Percentiles rank a stretch among this genome's conserved stretches.
phyloP scores from a whole-genome alignment of 2,113 vertebrate species.

The Pluvianellus socialis region DNA sequence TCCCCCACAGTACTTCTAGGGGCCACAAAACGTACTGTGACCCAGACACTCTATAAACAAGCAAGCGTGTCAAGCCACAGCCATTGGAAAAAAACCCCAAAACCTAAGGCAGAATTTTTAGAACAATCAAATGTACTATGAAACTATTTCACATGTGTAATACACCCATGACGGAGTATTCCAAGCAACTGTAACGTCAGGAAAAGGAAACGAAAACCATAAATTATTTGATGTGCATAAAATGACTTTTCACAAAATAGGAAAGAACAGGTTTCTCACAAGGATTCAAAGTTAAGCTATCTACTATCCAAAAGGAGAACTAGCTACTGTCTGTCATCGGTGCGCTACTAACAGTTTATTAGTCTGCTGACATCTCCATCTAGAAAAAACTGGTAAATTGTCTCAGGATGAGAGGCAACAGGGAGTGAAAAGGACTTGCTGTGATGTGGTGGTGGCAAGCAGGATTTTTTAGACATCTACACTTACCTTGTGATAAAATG shows the following conservation, averaged over 20 bases:
- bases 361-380: constrained; percentile 67
- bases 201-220: background rate
- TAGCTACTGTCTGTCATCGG: constrained; percentile 65
- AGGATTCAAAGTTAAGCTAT: constrained; percentile 43
- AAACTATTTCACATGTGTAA: rapidly evolving
- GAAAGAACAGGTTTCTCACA: background rate
- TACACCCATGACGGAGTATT: rapidly evolving
- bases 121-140: background rate
- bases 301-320: constrained; percentile 24
- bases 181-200: background rate
- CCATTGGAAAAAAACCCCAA: background rate
- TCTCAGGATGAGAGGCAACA: constrained; percentile 43
- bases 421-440: constrained; percentile 52
- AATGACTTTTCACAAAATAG: background rate
- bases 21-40: background rate
- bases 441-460: constrained; percentile 52
- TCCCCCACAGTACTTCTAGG: background rate
- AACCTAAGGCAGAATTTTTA: background rate
- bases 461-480: constrained; percentile 68
- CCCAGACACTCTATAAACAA: background rate
- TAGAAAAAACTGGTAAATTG: constrained; percentile 47
- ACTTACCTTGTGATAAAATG: constrained; percentile 71
- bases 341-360: constrained; percentile 50
- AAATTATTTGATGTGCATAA: background rate
- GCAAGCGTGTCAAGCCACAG: background rate